Conservation (phyloP, 1,140 invertebrate species). For the Drosophila novamexicana region DNA sequence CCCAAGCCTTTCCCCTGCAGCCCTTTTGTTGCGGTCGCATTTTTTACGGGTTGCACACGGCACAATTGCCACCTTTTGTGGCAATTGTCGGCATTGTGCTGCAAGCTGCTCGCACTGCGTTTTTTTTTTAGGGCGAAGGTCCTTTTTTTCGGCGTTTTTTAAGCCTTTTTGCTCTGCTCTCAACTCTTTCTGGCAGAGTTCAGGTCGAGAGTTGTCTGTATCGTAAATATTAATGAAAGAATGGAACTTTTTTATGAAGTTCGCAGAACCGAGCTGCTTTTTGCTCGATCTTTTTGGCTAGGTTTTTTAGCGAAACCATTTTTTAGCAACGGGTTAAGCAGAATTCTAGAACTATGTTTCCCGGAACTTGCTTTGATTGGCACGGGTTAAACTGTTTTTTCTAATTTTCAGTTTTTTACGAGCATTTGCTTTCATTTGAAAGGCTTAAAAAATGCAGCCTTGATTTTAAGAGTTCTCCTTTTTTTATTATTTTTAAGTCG, state of each 20-base stretch:
- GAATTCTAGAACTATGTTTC: constrained; percentile 49
- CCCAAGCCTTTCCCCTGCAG: constrained; percentile 41
- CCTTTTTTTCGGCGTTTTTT: constrained; percentile 48
- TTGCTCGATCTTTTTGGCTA: constrained; percentile 22
- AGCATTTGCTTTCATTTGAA: constrained; percentile 28
- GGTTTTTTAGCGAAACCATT: constrained; percentile 52
- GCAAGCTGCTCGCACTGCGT: constrained; percentile 12
- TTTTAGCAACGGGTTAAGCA: constrained; percentile 55
- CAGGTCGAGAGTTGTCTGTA: constrained; percentile 44
- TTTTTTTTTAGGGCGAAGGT: constrained; percentile 40
- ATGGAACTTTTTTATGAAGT: constrained; percentile 50
- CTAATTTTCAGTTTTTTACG: constrained; percentile 31
- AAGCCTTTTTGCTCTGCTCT: constrained; percentile 79
- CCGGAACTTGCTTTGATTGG: constrained; percentile 29
- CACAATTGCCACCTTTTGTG: constrained; percentile 62
- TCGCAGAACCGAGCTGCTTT: constrained; percentile 50
- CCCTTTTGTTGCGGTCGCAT: constrained; percentile 72
- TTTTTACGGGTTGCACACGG: constrained; percentile 60
- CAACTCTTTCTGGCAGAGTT: constrained; percentile 56
- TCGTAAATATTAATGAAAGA: constrained; percentile 3
- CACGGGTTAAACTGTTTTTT: constrained; percentile 14
- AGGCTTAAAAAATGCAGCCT: constrained; percentile 75
- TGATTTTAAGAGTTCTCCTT: constrained; percentile 35
- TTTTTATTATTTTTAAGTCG: constrained; percentile 48
- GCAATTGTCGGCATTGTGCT: constrained; percentile 51